Evolutionary conservation across 2,113 vertebrate species (phyloP), one percentile per base, ranked within the genome.

Genomic region (Glaucomys volans): DNA sequence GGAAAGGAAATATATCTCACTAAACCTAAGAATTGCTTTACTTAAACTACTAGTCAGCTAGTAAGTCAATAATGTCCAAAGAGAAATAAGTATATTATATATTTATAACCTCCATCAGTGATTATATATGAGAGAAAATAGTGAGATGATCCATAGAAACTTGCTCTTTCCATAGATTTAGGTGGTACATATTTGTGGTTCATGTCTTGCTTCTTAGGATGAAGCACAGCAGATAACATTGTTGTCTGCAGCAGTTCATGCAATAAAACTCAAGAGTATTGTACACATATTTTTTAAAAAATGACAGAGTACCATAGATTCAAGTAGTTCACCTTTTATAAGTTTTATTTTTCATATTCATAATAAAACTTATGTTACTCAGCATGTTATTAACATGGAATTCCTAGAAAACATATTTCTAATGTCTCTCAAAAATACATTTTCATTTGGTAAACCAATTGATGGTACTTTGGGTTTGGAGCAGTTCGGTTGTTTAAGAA

Each of bases 1-100:
- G 35, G 44, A 37, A 93, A 90, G 91, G 72, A 91, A 52, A 64
- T 72, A 6, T 7, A 47, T 67, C 17, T 96, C 69, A 67, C 66
- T 77, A 69, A 64, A 90, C 35, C 32, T 69, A 87, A 87, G 50
- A 90, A 90, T 90, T 86, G 64, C 8, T 66, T 84, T 80, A 89
- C 20, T 9, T n/a, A 81, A 79, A 35, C 59, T 76, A 30, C 24
- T 42, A 37, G 12, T 52, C 42, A 89, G 24, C 24, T 42, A 37
- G 12, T 52, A n/a, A 89, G 24, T 80, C 64, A 88, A 9, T 44
- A 94, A 42, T 32, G 37, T 67, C 30, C 24, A 37, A 81, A 83
- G 44, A 95, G 14, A 86, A 74, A 74, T 57, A 11, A 91, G 2
- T 72, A 14, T 30, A 42, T 90, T 4, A 0, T 47, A 88, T 52